A percentile compares a stretch with the other conserved stretches of the same genome.
Evolutionary conservation across 2,797 vertebrate genomes (phyloP).

Genomic region (Enteromius thamalakanensis): DNA sequence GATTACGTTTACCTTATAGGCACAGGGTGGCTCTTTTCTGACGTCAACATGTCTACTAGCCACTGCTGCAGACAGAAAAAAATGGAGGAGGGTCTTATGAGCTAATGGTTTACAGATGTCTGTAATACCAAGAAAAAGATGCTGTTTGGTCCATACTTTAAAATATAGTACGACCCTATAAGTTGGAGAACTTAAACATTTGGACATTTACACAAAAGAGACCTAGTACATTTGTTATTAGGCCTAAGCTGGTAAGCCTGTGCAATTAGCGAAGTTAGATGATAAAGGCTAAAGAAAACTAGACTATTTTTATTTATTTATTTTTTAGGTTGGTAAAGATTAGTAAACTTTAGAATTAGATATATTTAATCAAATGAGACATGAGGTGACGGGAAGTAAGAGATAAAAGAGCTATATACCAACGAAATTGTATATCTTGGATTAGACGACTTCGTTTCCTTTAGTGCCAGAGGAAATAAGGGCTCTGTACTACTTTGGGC

Average conservation of each 20-base stretch:
- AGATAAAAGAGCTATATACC: background rate
- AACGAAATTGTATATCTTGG: background rate
- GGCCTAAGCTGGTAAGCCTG: background rate
- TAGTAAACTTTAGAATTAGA: background rate
- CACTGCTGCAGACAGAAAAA: conserved; percentile 70
- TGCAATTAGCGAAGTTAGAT: conserved; percentile 1
- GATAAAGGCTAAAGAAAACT: conserved; percentile 10
- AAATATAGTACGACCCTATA: conserved; percentile 54
- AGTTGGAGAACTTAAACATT: conserved; percentile 37
- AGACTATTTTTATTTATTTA: background rate
- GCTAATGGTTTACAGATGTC: conserved; percentile 89
- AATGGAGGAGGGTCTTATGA: conserved; percentile 76
- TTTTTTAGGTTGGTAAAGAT: background rate
- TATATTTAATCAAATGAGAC: background rate
- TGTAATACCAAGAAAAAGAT: conserved; percentile 82
- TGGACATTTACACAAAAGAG: conserved; percentile 13
- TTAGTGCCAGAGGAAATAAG: conserved; percentile 16
- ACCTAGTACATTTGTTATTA: background rate
- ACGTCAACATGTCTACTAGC: conserved; percentile 82
- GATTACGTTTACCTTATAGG: conserved; percentile 78
- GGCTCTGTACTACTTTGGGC: conserved; percentile 12
- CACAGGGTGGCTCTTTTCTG: conserved; percentile 85
- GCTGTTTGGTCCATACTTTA: conserved; percentile 59
- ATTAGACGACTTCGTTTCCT: background rate
- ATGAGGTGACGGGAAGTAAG: background rate